Conservation (phyloP, 2,888 invertebrate genomes). For the Epistrophe grossulariae region DNA sequence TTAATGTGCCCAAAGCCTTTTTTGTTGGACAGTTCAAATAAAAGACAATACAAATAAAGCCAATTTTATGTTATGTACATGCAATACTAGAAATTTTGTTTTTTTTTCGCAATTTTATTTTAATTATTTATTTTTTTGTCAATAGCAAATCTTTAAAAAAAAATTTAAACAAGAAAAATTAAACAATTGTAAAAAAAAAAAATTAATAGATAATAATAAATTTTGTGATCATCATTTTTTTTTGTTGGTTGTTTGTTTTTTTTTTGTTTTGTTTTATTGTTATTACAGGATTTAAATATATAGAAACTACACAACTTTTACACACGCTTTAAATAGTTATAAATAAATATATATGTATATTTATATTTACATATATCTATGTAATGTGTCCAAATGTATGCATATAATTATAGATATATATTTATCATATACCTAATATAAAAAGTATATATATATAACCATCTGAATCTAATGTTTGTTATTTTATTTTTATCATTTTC, state of each 20-base stretch:
- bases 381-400: slow-evolving; percentile 33
- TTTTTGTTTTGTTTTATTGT: slow-evolving; percentile 70
- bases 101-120: slow-evolving; percentile 65
- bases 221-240: slow-evolving; percentile 62
- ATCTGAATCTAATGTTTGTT: slow-evolving; percentile 58
- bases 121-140: slow-evolving; percentile 45
- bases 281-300: slow-evolving; percentile 73
- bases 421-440: slow-evolving; percentile 62
- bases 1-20: not conserved
- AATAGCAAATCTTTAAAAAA: slow-evolving; percentile 68
- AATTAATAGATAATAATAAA: slow-evolving; percentile 63
- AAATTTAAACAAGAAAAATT: slow-evolving; percentile 45
- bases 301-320: slow-evolving; percentile 74
- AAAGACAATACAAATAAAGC: slow-evolving; percentile 56
- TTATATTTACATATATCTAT: slow-evolving; percentile 54
- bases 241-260: slow-evolving; percentile 13
- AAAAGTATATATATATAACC: slow-evolving; percentile 62
- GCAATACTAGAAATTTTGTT: slow-evolving; percentile 75
- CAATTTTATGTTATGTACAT: slow-evolving; percentile 74
- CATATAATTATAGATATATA: slow-evolving; percentile 61
- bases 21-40: slow-evolving; percentile 31
- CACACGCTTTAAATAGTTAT: slow-evolving; percentile 67
- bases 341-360: slow-evolving; percentile 73
- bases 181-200: slow-evolving; percentile 57
- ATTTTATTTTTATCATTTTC: slow-evolving; percentile 16